Base-by-base conservation (phyloP, 2,797 vertebrate species). In the Helostoma temminkii region DNA sequence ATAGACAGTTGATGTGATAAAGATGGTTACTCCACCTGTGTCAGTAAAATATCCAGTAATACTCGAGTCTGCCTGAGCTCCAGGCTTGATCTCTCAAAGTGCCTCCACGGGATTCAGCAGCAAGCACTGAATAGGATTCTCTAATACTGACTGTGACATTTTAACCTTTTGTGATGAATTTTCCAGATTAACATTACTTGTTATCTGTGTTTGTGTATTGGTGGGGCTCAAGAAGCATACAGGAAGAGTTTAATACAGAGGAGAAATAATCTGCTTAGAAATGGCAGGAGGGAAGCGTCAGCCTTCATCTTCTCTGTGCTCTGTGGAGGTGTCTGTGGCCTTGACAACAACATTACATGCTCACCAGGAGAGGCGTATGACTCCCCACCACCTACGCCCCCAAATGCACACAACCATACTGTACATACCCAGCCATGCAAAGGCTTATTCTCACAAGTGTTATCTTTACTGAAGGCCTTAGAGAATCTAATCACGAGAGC, bases 331-430 rank as follows among this genome's bases (percentile, higher is more conserved):
- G 85, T 91, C 82, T 71, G 75, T 84, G 83, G 87, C 87, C 80
- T 82, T 83, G 82, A 91, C 89, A 85, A 83, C 87, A 89, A 85
- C 83, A 86, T 90, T 87, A 89, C 88, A 91, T 74, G 80, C 82
- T 87, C 74, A 69, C 78, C 74, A 77, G 70, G 67, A 52, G 54
- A 82, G 72, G 66, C 62, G 53, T 66, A 28, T 65, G 67, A 79
- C 77, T 62, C 61, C 15, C 14, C 30, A 8, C 26, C 32, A 21
- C 45, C 61, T 42, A 19, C 46, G 34, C 41, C 45, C 19, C 24
- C 52, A 55, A 49, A 67, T 10, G 4, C 36, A 57, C 34, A 71
- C 24, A 71, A 41, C 77, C 70, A 46, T 45, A 45, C 32, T 12
- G 37, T 48, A 74, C 67, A 63, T 62, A 66, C 50, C 52, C 49